A percentile compares a stretch with the other conserved stretches of the same genome.
Evolutionary conservation across 2,113 vertebrate species (phyloP).

Genomic region (Apaloderma vittatum): DNA sequence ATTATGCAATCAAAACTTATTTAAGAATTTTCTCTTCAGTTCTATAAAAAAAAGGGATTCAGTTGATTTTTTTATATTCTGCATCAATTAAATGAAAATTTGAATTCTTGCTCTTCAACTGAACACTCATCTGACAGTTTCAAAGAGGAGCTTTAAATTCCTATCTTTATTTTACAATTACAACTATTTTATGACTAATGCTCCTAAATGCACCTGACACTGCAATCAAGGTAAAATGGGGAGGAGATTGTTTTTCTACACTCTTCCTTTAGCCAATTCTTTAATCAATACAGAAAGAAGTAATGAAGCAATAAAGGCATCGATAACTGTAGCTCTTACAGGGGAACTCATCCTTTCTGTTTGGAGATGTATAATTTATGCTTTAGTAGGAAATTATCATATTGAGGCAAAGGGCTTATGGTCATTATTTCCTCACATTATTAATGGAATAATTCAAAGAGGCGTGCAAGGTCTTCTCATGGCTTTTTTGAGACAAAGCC

Average conservation of each 20-base stretch:
- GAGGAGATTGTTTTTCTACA: not conserved
- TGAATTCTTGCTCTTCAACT: not conserved
- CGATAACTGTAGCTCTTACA: not conserved
- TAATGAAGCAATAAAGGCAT: not conserved
- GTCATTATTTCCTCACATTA: not conserved
- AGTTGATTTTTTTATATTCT: not conserved
- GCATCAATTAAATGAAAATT: not conserved
- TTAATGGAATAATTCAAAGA: not conserved
- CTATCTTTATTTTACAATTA: not conserved
- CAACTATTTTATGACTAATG: not conserved
- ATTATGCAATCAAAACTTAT: not conserved
- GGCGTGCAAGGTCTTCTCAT: not conserved
- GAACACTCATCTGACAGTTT: not conserved
- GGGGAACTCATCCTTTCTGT: not conserved
- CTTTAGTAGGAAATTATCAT: not conserved
- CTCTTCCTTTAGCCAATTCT: not conserved
- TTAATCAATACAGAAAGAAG: not conserved
- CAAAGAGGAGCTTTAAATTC: not conserved
- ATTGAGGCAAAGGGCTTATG: not conserved
- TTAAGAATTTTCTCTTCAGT: not conserved
- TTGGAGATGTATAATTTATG: not conserved
- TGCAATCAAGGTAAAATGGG: not conserved
- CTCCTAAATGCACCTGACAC: not conserved
- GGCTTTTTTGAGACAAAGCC: not conserved
- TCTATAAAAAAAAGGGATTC: not conserved